Evolutionary conservation across 2,797 vertebrate species (phyloP).

Genomic region (Enteromius fasciolatus): DNA sequence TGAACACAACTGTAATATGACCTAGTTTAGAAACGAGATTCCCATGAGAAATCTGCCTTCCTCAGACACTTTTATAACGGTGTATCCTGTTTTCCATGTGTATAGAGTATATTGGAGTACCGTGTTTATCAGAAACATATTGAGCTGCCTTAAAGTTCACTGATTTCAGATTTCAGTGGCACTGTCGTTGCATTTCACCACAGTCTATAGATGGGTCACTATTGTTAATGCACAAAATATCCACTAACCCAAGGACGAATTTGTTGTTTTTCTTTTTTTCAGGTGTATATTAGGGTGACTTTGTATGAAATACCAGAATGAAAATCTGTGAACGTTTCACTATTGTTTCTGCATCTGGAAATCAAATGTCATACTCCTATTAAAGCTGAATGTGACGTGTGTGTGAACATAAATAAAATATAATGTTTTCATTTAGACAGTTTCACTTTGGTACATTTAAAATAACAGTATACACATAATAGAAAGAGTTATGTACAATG

Average conservation of each 20-base stretch:
- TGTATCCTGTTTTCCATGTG: background rate
- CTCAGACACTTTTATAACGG: background rate
- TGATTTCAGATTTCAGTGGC: background rate
- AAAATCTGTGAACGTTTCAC: background rate
- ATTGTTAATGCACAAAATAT: background rate
- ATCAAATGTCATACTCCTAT: background rate
- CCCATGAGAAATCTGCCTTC: background rate
- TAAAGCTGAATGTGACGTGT: slow-evolving; percentile 5
- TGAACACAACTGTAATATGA: background rate
- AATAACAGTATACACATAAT: background rate
- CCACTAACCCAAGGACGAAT: background rate
- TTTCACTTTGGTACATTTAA: background rate
- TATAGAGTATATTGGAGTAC: background rate
- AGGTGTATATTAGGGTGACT: background rate
- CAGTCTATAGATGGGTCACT: background rate
- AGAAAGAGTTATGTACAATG: background rate
- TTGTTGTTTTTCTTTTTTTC: background rate
- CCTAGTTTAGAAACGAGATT: background rate
- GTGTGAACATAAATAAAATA: background rate
- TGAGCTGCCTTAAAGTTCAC: background rate
- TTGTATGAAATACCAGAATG: background rate
- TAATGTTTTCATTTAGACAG: background rate
- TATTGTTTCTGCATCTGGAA: background rate
- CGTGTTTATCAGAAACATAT: background rate
- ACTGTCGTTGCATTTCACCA: slow-evolving; percentile 10